Conservation (phyloP, 2,113 vertebrate genomes). For the Turdus rufiventris region DNA sequence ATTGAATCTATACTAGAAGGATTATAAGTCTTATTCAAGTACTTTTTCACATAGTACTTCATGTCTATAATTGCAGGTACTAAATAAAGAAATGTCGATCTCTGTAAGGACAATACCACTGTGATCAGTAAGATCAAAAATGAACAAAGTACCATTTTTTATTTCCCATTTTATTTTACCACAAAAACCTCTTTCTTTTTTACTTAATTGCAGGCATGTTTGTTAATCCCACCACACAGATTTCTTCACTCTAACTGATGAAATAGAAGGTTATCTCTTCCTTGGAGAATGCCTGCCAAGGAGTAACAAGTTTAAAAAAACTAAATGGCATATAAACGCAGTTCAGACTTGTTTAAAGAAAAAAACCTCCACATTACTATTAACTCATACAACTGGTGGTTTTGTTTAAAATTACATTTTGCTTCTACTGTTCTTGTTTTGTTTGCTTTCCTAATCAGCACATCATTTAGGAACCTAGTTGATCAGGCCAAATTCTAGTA, state of each 20-base stretch:
- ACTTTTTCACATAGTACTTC: neutral
- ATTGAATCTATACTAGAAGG: neutral
- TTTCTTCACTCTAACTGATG: neutral
- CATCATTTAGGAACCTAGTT: neutral
- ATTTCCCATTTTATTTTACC: neutral
- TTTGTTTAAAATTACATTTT: neutral
- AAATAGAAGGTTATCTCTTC: neutral
- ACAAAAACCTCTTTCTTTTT: neutral
- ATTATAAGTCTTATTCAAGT: neutral
- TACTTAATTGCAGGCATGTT: neutral
- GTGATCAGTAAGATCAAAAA: neutral
- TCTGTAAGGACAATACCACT: neutral
- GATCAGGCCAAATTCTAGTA: neutral
- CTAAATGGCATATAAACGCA: neutral
- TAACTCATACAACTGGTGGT: neutral
- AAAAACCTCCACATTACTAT: neutral
- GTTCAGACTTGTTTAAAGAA: neutral
- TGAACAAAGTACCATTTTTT: neutral
- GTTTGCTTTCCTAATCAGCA: neutral
- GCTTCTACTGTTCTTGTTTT: neutral
- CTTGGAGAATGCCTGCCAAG: neutral
- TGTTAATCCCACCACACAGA: neutral
- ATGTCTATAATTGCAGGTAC: neutral
- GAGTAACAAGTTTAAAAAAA: neutral
- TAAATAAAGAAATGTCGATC: neutral